A percentile compares a stretch with the other conserved stretches of the same genome.
Evolutionary conservation across 2,888 invertebrate species (phyloP).

Genomic region (Sarcophaga carnaria): DNA sequence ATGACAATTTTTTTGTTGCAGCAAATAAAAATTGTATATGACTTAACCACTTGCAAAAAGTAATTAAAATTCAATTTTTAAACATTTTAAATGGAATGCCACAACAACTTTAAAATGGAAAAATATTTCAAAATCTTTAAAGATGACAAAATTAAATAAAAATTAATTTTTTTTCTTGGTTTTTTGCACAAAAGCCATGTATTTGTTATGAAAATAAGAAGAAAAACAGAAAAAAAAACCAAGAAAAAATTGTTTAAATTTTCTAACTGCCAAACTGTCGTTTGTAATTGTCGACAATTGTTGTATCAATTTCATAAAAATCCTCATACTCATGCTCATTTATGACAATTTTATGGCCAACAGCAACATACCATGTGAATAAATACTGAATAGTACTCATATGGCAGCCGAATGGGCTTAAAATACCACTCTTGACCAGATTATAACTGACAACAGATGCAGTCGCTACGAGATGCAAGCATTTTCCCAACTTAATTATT

Average conservation of each 20-base stretch:
- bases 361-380: conserved; percentile 20
- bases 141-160: not conserved
- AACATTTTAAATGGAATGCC: not conserved
- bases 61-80: not conserved
- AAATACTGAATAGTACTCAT: not conserved
- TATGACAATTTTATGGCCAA: conserved; percentile 46
- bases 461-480: not conserved
- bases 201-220: not conserved
- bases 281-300: conserved; percentile 49
- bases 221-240: not conserved
- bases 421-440: not conserved
- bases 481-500: conserved; percentile 55
- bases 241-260: conserved; percentile 27
- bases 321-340: not conserved
- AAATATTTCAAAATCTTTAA: not conserved
- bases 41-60: not conserved
- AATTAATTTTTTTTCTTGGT: not conserved
- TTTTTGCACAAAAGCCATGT: too few relatives aligned
- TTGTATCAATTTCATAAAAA: conserved; percentile 58
- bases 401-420: not conserved
- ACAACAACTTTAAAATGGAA: not conserved
- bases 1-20: too few relatives aligned
- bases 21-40: not conserved
- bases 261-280: conserved; percentile 47
- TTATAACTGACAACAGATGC: conserved; percentile 8